Evolutionary conservation across 2,888 invertebrate genomes (phyloP), one percentile per base, ranked within the genome.

Genomic region (Acronicta psi): DNA sequence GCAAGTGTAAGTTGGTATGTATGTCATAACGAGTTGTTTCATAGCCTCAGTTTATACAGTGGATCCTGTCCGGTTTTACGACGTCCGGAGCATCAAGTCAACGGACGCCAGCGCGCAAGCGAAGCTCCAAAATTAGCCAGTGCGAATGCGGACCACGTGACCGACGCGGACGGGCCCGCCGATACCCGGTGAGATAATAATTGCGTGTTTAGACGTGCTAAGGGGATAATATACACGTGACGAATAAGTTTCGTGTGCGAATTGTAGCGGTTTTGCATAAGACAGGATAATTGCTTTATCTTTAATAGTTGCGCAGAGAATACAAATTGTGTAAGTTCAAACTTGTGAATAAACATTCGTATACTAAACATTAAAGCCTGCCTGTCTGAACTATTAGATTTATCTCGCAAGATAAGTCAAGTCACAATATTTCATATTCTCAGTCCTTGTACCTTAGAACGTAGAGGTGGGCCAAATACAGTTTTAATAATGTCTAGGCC

Each of bases 31-130:
- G 41, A 74, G 60, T 63, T 50, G 59, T 59, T 66, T 61, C 44
- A 63, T 59, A 61, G 53, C 51, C 53, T 56, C 42, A 55, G 63
- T 77, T 63, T 71, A 71, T 60, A 62, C 68, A 69, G 64, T 66
- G 76, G 79, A 82, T 86, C 82, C 84, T 84, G 80, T 77, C 74
- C 78, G 72, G 74, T 84, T 76, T 82, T 82, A 90, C 85, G 84
- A 88, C 91, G 83, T 91, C 92, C 92, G 91, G 88, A 82, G 73
- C 73, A 80, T 79, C 80, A 84, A 87, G 91, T 91, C 89, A 87
- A 86, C 86, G 90, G 86, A 87, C 91, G 87, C 68, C 34, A 42
- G 56, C 54, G 46, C 55, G 63, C 65, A 71, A 60, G 57, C 44
- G 58, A 77, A 74, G 76, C 75, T 86, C 89, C 90, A 81, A 91